A percentile compares a stretch with the other conserved stretches of the same genome.
These are phyloP conservation scores for Drosophila rhopaloa DNA, from an alignment of 1,140 invertebrate genomes.

Conservation along the genomic window DNA sequence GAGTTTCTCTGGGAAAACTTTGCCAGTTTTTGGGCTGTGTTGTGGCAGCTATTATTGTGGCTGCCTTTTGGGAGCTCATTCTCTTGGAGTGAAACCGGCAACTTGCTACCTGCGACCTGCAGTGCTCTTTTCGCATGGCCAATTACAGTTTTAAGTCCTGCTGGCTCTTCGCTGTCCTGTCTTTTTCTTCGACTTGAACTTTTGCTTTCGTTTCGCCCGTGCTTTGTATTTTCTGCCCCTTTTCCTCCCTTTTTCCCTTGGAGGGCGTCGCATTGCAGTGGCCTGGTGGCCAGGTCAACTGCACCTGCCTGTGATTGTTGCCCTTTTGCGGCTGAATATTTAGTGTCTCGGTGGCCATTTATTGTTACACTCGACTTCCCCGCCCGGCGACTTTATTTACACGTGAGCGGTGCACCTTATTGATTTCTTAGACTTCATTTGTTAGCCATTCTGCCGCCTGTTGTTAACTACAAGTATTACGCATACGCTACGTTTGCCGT, in stretches of 20 bases:
- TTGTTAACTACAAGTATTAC: constrained; percentile 8
- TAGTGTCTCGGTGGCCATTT: constrained; percentile 63
- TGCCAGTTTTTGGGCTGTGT: constrained; percentile 24
- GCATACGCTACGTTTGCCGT: constrained; percentile 33
- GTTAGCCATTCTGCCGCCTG: constrained; percentile 35
- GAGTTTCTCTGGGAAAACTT: constrained; percentile 28
- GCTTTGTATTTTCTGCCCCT: background rate
- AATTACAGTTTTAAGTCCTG: constrained; percentile 66
- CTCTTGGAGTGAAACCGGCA: constrained; percentile 6
- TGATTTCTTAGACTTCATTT: constrained; percentile 63
- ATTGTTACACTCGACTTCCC: constrained; percentile 33
- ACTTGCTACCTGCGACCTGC: constrained; percentile 22
- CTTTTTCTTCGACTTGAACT: constrained; percentile 46
- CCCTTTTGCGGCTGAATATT: constrained; percentile 56
- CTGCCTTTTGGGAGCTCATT: constrained; percentile 18
- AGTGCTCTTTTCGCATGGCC: constrained; percentile 69
- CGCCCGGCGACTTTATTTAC: constrained; percentile 38
- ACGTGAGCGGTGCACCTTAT: constrained; percentile 37
- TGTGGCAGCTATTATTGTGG: constrained; percentile 35
- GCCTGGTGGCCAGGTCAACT: constrained; percentile 48
- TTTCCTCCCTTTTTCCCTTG: background rate
- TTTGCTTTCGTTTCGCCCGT: constrained; percentile 33
- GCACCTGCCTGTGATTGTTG: constrained; percentile 51
- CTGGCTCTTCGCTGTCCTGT: constrained; percentile 27
- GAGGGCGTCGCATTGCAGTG: constrained; percentile 68